phyloP scores from a whole-genome alignment of 2,113 vertebrate species.

The Elaphurus davidianus region DNA sequence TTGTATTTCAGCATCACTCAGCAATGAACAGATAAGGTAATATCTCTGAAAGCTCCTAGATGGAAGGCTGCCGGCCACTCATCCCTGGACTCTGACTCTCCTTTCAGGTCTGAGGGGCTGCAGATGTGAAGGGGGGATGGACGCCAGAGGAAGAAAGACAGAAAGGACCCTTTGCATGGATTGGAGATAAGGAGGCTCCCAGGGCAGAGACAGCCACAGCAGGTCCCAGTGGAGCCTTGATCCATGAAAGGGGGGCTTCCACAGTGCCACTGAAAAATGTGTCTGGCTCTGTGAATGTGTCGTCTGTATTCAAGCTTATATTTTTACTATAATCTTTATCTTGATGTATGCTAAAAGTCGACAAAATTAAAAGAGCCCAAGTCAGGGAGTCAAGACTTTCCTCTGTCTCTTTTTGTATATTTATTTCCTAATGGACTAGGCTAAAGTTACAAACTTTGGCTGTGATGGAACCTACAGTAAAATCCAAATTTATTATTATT shows the following conservation, averaged over 20 bases:
- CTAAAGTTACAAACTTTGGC: background rate
- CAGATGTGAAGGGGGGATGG: background rate
- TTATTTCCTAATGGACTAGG: background rate
- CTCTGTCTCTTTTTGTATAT: background rate
- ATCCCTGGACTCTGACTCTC: background rate
- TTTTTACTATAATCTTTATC: background rate
- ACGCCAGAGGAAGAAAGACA: background rate
- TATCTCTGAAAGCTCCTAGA: background rate
- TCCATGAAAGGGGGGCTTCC: background rate
- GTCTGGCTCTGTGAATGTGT: background rate
- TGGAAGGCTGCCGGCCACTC: background rate
- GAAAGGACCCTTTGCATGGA: background rate
- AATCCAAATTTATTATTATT: background rate
- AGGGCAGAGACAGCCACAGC: background rate
- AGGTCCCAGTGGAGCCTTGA: background rate
- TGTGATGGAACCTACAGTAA: background rate
- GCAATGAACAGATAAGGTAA: background rate
- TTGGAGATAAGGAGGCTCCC: background rate
- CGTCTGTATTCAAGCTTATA: background rate
- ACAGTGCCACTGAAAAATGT: background rate
- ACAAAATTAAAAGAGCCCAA: background rate
- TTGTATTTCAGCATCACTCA: conserved; percentile 25
- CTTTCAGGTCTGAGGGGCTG: background rate
- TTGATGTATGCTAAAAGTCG: background rate
- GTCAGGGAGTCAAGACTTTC: background rate